Evolutionary conservation across 2,888 invertebrate genomes (phyloP).

Genomic region (Leucophora obtusa): DNA sequence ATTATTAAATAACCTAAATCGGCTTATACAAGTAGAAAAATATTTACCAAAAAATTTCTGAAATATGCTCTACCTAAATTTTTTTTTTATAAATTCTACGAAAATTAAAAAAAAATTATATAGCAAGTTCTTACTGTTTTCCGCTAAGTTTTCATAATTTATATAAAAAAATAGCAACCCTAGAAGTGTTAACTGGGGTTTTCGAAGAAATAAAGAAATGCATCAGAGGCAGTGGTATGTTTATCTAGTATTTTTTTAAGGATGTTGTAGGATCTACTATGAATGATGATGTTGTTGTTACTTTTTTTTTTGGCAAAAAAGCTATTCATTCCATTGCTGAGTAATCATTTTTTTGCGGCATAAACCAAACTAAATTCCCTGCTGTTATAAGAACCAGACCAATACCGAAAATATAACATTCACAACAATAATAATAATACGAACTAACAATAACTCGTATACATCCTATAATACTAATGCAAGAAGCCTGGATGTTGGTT

Average conservation of each 20-base stretch:
- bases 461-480: neutral
- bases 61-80: no score
- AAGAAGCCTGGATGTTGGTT: neutral
- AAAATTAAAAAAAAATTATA: no score
- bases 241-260: slow-evolving; percentile 7
- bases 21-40: no score
- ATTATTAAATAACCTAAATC: no score
- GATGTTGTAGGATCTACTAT: slow-evolving; percentile 43
- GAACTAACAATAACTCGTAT: neutral
- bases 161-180: no score
- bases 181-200: no score
- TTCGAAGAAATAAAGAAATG: no score
- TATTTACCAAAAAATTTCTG: no score
- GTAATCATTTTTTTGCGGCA: slow-evolving; percentile 46
- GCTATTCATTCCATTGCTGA: slow-evolving; percentile 29
- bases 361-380: slow-evolving; percentile 32
- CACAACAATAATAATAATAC: neutral
- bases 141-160: no score
- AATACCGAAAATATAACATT: slow-evolving; percentile 29
- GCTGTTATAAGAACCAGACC: slow-evolving; percentile 47
- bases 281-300: slow-evolving; percentile 43
- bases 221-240: neutral
- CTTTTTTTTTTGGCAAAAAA: slow-evolving; percentile 54
- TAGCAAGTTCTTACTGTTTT: no score
- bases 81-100: no score